Evolutionary conservation across 2,797 vertebrate species (phyloP), one percentile per base, ranked within the genome.

Genomic region (Hapalemur alaotrensis): DNA sequence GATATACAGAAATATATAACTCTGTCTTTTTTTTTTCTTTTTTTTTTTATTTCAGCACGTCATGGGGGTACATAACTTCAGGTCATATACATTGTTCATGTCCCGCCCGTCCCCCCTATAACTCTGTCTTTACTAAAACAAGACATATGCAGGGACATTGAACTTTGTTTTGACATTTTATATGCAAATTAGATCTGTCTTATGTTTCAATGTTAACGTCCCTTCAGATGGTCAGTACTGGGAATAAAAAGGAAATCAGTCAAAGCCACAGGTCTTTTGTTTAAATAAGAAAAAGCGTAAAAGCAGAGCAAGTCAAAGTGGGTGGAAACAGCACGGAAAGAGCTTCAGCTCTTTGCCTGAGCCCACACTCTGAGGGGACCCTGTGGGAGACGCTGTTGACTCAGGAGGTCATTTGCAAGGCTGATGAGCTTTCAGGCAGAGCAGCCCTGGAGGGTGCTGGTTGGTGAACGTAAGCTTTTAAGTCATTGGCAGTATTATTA

Each of bases 81-180:
- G n/a, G n/a, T n/a, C n/a, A n/a, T n/a, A n/a, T n/a, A n/a, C n/a
- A n/a, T n/a, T n/a, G n/a, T n/a, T n/a, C n/a, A n/a, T n/a, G n/a
- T n/a, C n/a, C n/a, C n/a, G n/a, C n/a, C n/a, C n/a, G n/a, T n/a
- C n/a, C n/a, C n/a, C n/a, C n/a, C n/a, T 69, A 61, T 54, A 50
- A 57, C 63, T 17, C 1, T 32, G 54, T 63, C 46, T 70, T 81
- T 88, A 83, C 65, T 86, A n/a, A 84, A 87, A 86, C 8, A 88
- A 0, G 30, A 20, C n/a, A 48, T 41, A 46, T 23, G 32, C 38
- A 61, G 52, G n/a, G 59, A 76, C 75, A 46, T 9, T 41, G 43
- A 76, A 12, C 52, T 89, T 95, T 52, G 25, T 85, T 91, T 75
- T 78, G 63, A 54, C 41, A 28, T 79, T 90, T 96, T 88, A 35